Base-by-base conservation (phyloP, 2,113 vertebrate species). In the Amblyopsis rosae region DNA sequence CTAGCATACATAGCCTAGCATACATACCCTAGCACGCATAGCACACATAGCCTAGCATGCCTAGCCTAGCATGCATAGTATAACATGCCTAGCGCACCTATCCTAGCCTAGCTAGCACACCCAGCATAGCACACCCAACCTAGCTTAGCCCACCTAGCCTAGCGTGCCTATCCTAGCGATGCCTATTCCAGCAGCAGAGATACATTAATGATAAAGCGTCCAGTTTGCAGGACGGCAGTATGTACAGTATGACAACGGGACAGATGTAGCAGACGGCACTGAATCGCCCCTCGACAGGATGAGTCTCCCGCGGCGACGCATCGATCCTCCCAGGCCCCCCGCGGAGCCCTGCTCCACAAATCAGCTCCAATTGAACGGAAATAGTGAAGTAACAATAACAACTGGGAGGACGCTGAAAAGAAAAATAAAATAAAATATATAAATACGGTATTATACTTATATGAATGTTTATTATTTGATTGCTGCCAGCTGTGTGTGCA, bases 251-350 rank as follows among this genome's bases (percentile, higher is more conserved):
- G 86, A 90, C 81, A 86, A 90, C 89, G 88, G 82, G 86, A 93
- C 89, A 91, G 89, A 89, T 88, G 90, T 84, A 70, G 79, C 79
- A 85, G 75, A 89, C 84, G 73, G 90, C 90, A 92, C 89, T 89
- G 90, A 92, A 93, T 93, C 90, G 87, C 89, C 89, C 89, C 91
- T 90, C 26, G 91, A 93, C 88, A 89, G 91, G 87, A 91, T 85
- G 82, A 86, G 87, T 86, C 90, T 90, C 89, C 90, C 72, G 86
- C 90, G 77, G 90, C 89, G 87, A 87, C 89, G 70, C 91, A 94
- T 93, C 89, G 92, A 93, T 93, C 93, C 92, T 90, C 83, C 82
- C 83, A 81, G 85, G 85, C 85, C 85, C 89, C 89, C 91, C 89
- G 90, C 83, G 80, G 85, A 90, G 88, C 90, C 88, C 91, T 90